Conservation (phyloP, 2,888 invertebrate genomes). For the Idaea straminata region DNA sequence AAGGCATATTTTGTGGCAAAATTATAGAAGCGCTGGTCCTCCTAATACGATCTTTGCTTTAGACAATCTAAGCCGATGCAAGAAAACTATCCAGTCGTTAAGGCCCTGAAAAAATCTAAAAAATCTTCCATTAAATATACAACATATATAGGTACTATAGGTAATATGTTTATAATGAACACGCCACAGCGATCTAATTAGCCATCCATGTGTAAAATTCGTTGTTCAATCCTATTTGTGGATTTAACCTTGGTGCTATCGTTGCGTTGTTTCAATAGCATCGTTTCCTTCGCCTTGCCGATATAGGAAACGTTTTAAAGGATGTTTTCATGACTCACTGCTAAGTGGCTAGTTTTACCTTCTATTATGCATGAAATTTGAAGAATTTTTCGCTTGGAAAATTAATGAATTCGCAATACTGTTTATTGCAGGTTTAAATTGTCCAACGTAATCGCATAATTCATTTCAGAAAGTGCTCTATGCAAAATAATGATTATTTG, state of each 20-base stretch:
- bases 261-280: constrained; percentile 3
- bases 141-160: not conserved
- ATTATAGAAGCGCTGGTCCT: too few species aligned
- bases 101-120: not conserved
- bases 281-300: not conserved
- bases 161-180: not conserved
- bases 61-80: not conserved
- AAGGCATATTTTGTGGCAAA: too few species aligned
- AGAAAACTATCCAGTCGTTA: not conserved
- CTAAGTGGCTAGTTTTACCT: not conserved
- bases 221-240: constrained; percentile 19
- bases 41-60: not conserved
- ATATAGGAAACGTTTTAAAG: not conserved
- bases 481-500: too few species aligned
- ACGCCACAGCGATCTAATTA: constrained; percentile 20
- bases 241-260: constrained; percentile 25
- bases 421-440: too few species aligned
- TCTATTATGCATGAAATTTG: not conserved
- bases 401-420: too few species aligned
- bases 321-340: not conserved
- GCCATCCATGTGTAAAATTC: constrained; percentile 20
- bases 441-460: too few species aligned
- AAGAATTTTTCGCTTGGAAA: too few species aligned
- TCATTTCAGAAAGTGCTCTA: too few species aligned
- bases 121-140: not conserved